A percentile compares a stretch with the other conserved stretches of the same genome.
Evolutionary conservation across 2,797 vertebrate genomes (phyloP).

Genomic region (Mus caroli): DNA sequence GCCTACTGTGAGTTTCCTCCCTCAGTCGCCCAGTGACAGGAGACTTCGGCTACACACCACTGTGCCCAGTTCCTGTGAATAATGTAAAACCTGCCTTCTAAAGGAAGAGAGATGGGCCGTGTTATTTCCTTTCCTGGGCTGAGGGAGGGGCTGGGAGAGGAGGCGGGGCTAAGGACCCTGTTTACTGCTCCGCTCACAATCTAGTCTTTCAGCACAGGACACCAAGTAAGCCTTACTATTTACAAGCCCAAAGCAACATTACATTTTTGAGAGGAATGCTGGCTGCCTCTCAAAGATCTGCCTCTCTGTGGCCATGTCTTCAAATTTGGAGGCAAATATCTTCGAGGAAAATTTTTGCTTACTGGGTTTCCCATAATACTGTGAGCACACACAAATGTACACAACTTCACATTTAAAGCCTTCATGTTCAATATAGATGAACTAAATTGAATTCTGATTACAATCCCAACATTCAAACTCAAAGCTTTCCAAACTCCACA

Average conservation of each 20-base stretch:
- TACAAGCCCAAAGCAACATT: slow-evolving; percentile 41
- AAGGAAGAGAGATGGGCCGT: neutral
- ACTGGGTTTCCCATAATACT: slow-evolving; percentile 67
- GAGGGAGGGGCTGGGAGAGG: neutral
- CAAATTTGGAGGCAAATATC: slow-evolving; percentile 66
- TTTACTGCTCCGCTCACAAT: neutral
- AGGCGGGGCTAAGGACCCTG: neutral
- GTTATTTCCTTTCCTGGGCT: neutral
- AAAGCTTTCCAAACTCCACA: slow-evolving; percentile 61
- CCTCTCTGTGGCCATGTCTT: slow-evolving; percentile 14
- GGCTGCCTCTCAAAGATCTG: neutral
- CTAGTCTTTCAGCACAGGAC: neutral
- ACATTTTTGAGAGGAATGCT: neutral
- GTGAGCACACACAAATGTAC: slow-evolving; percentile 50
- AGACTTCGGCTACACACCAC: neutral
- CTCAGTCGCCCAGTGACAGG: neutral
- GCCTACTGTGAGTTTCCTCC: neutral
- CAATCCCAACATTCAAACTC: slow-evolving; percentile 68
- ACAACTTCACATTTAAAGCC: slow-evolving; percentile 74
- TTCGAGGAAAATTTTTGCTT: slow-evolving; percentile 66
- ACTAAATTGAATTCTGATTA: slow-evolving; percentile 61
- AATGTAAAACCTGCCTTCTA: slow-evolving; percentile 77
- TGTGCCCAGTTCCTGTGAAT: neutral
- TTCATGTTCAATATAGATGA: slow-evolving; percentile 67
- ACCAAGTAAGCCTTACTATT: neutral